phyloP scores from a whole-genome alignment of 1,140 invertebrate species.

The Leptestheria dahalacensis region DNA sequence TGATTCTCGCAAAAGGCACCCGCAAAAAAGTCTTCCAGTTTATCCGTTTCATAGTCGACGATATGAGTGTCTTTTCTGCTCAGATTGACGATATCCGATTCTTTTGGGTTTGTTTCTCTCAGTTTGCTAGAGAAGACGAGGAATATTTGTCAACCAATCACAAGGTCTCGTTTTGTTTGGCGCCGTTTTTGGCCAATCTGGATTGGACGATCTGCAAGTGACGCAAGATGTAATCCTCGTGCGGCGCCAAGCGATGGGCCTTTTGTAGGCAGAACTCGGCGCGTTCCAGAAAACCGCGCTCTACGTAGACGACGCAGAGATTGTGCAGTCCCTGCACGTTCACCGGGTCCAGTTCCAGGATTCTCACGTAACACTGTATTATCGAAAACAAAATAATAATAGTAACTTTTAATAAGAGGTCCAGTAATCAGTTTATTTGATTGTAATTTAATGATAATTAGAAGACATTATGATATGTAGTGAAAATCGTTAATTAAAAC shows the following conservation, averaged over 20 bases:
- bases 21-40: not conserved
- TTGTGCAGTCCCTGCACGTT: constrained; percentile 93
- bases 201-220: constrained; percentile 73
- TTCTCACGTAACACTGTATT: constrained; percentile 76
- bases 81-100: too few species aligned
- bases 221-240: constrained; percentile 75
- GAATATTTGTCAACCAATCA: too few species aligned
- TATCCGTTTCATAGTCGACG: too few species aligned
- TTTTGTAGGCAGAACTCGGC: constrained; percentile 70
- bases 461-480: too few species aligned
- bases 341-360: constrained; percentile 68
- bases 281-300: constrained; percentile 61
- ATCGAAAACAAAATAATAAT: too few species aligned
- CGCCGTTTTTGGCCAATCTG: constrained; percentile 36
- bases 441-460: too few species aligned
- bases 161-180: not conserved
- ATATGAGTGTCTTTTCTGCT: not conserved
- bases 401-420: too few species aligned
- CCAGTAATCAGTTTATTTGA: too few species aligned
- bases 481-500: too few species aligned
- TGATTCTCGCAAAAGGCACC: not conserved
- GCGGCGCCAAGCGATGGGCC: constrained; percentile 60
- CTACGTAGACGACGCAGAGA: constrained; percentile 87
- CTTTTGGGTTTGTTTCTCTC: too few species aligned
- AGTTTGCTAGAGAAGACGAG: too few species aligned